Percentiles rank a stretch among this genome's conserved stretches.
Conservation (phyloP, 2,797 vertebrate genomes). For the Champsocephalus gunnari region DNA sequence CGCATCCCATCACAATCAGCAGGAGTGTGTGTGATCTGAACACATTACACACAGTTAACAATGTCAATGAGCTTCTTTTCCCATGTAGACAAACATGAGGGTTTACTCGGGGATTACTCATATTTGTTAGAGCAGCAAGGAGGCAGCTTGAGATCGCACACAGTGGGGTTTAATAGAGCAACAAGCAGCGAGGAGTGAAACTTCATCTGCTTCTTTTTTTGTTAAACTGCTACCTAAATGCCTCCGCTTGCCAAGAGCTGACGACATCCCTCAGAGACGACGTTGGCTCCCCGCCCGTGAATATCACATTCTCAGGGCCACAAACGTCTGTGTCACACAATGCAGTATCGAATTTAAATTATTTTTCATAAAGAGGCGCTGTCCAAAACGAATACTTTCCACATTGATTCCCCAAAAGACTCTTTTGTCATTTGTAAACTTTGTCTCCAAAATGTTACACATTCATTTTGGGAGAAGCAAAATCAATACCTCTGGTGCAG, state of each 20-base stretch:
- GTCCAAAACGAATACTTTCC: slow-evolving; percentile 46
- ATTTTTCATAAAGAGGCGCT: slow-evolving; percentile 41
- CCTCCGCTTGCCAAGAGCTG: slow-evolving; percentile 62
- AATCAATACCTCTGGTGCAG: slow-evolving; percentile 55
- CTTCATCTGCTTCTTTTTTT: slow-evolving; percentile 55
- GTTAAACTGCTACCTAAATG: slow-evolving; percentile 52
- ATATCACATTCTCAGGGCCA: slow-evolving; percentile 57
- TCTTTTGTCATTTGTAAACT: slow-evolving; percentile 41
- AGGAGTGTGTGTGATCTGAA: slow-evolving; percentile 28
- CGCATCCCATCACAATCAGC: slow-evolving; percentile 45
- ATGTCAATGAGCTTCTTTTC: slow-evolving; percentile 41
- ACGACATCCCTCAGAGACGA: slow-evolving; percentile 60
- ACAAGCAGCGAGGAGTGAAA: slow-evolving; percentile 57
- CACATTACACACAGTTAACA: slow-evolving; percentile 43
- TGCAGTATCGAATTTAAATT: slow-evolving; percentile 60
- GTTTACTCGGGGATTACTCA: slow-evolving; percentile 34
- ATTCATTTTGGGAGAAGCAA: slow-evolving; percentile 59
- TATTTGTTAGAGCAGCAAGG: slow-evolving; percentile 15
- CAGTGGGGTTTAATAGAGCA: slow-evolving; percentile 40
- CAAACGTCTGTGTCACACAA: slow-evolving; percentile 35
- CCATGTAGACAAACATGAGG: slow-evolving; percentile 33
- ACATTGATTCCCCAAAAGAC: slow-evolving; percentile 27
- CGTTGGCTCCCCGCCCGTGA: slow-evolving; percentile 47
- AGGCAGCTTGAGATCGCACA: slow-evolving; percentile 54
- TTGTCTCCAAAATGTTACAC: slow-evolving; percentile 56